These are phyloP conservation scores for Lacerta viridis DNA, from an alignment of 2,797 vertebrate genomes.

Conservation along the genomic window DNA sequence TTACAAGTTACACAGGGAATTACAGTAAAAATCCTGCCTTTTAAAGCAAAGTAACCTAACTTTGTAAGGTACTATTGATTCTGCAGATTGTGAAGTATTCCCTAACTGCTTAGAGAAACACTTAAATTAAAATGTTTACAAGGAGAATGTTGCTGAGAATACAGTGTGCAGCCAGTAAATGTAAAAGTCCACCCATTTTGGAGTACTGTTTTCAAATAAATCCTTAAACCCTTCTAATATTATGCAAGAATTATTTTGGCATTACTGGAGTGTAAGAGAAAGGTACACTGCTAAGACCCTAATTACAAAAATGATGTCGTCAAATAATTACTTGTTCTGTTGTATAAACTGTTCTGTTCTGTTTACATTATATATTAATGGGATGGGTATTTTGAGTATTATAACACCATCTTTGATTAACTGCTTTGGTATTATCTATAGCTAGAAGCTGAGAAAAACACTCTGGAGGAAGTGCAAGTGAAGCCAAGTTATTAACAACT, in stretches of 20 bases:
- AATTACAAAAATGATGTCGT: conserved; percentile 45
- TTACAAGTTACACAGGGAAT: conserved; percentile 49
- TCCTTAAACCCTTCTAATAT: conserved; percentile 11
- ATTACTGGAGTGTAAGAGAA: conserved; percentile 34
- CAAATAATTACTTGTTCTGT: conserved; percentile 54
- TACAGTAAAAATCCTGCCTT: conserved; percentile 33
- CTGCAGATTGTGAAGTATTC: conserved; percentile 18
- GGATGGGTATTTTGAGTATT: conserved; percentile 51
- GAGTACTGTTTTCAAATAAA: conserved; percentile 38
- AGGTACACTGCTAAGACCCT: conserved; percentile 31
- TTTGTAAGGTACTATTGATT: conserved; percentile 43
- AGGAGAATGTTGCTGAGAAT: conserved; percentile 20
- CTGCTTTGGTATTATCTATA: conserved; percentile 59
- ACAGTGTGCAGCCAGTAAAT: background rate
- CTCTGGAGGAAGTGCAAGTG: conserved; percentile 19
- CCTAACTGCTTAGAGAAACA: background rate
- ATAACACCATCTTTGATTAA: conserved; percentile 53
- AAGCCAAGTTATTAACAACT: conserved; percentile 46
- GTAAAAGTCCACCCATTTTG: conserved; percentile 8
- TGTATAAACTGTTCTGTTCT: conserved; percentile 50
- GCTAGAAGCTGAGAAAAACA: conserved; percentile 24
- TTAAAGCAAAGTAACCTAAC: conserved; percentile 37
- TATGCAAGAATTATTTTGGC: conserved; percentile 31
- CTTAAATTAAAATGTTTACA: conserved; percentile 15
- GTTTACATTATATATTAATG: conserved; percentile 59